These are phyloP conservation scores for Zoanthus solanderi DNA, from an alignment of 92 coral and sea anemone species.

Conservation along the genomic window DNA sequence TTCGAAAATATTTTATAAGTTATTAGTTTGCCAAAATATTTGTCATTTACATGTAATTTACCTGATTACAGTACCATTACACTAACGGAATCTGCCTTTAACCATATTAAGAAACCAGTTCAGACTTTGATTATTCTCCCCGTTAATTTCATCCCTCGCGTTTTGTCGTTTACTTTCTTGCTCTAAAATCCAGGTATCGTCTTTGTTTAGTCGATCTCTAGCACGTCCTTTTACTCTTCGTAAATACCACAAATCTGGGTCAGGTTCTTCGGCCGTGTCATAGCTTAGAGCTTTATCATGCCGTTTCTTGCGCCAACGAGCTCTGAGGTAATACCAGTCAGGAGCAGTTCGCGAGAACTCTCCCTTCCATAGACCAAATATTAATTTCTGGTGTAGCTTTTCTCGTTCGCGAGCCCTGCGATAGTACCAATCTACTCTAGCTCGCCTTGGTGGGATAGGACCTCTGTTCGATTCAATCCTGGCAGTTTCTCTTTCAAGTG, in stretches of 20 bases:
- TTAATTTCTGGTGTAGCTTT: slow-evolving; percentile 24
- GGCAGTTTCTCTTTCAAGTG: slow-evolving; percentile 7
- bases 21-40: too few species aligned
- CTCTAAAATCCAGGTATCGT: slow-evolving; percentile 74
- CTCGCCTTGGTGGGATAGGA: slow-evolving; percentile 9
- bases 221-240: slow-evolving; percentile 75
- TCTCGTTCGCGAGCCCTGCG: slow-evolving; percentile 24
- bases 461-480: slow-evolving; percentile 7
- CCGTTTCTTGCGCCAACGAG: slow-evolving; percentile 17
- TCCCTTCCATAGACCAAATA: slow-evolving; percentile 26
- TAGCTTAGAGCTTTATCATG: not conserved
- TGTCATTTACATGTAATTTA: too few species aligned
- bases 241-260: slow-evolving; percentile 68
- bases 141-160: slow-evolving; percentile 21
- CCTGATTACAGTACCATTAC: not conserved
- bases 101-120: slow-evolving; percentile 38
- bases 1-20: too few species aligned
- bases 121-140: slow-evolving; percentile 23
- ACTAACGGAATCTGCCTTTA: slow-evolving; percentile 32
- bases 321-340: slow-evolving; percentile 33
- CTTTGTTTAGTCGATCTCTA: slow-evolving; percentile 28
- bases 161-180: slow-evolving; percentile 66
- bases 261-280: not conserved
- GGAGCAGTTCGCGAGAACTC: slow-evolving; percentile 24
- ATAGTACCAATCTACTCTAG: slow-evolving; percentile 14